Evolutionary conservation across 2,797 vertebrate genomes (phyloP).

Genomic region (Hoplostethus atlanticus): DNA sequence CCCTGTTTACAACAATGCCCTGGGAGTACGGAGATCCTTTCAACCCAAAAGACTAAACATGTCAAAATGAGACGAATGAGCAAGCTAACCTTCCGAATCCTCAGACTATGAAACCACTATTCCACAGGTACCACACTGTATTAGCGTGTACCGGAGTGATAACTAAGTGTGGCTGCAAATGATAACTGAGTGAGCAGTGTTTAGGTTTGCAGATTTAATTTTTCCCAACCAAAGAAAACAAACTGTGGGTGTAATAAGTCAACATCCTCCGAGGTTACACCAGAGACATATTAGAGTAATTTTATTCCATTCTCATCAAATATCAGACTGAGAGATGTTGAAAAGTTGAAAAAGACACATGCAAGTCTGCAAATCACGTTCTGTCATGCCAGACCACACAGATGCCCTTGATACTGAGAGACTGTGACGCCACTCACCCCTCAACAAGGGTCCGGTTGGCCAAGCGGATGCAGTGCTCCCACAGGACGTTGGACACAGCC

Average conservation of each 20-base stretch:
- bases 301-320: too few relatives aligned
- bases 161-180: not conserved
- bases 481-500: conserved; percentile 97
- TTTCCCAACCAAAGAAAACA: not conserved
- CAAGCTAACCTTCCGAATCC: conserved; percentile 8
- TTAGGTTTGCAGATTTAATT: conserved; percentile 1
- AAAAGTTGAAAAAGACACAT: not conserved
- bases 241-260: too few relatives aligned
- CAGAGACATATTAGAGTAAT: too few relatives aligned
- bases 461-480: conserved; percentile 98
- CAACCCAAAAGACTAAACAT: conserved; percentile 1
- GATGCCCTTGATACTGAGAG: not conserved
- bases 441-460: conserved; percentile 98
- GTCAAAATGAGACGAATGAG: conserved; percentile 42
- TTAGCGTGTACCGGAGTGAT: conserved; percentile 7
- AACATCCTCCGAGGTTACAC: too few relatives aligned
- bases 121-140: conserved; percentile 6
- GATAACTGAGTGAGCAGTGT: conserved; percentile 11
- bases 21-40: conserved; percentile 8
- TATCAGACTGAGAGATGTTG: too few relatives aligned
- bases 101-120: conserved; percentile 35
- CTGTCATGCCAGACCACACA: not conserved
- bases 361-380: not conserved
- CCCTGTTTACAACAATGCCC: conserved; percentile 26
- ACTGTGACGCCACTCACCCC: conserved; percentile 82